Base-by-base conservation (phyloP, 2,113 vertebrate genomes). In the Silurus meridionalis region DNA sequence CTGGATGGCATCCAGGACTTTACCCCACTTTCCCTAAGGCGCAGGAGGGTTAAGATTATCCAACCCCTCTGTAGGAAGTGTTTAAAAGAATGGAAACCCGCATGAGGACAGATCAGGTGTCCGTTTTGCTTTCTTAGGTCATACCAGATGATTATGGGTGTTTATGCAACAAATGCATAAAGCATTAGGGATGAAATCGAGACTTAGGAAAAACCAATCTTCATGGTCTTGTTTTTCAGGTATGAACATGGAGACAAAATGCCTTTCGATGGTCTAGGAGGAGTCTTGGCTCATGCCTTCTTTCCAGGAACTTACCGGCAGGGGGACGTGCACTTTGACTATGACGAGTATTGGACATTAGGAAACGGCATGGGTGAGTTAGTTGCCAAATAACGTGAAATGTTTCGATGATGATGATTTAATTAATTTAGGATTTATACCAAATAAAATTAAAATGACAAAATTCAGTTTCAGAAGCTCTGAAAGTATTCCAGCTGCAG, bases 261-360 rank as follows among this genome's bases (percentile, higher is more conserved):
- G 60, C 97, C 97, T 10, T 99, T 99, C 6, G 98, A 99, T 0
- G 98, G 98, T 19, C 96, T 95, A 0, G 97, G 98, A 13, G 97
- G 97, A 77, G 97, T 99, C 81, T 93, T 99, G 82, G 98, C 97
- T 14, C 98, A 99, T 0, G 98, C 98, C 0, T 99, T 99, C 93
- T 99, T 98, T 91, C 98, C 98, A 28, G 95, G 94, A 91, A 99
- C 97, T 0, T 96, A 97, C 90, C 91, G 96, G 4, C 95, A 97
- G 82, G 98, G 98, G 19, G 96, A 98, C 0, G 95, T 99, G 72
- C 98, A 99, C 86, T 99, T 99, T 46, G 98, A 99, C 94, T 97
- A 96, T 0, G 97, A 99, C 0, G 98, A 99, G 93, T 94, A 94
- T 23, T 99, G 98, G 98, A 99, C 97, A 0, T 91, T 98, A 4